These are phyloP conservation scores for Triplophysa rosa DNA, from an alignment of 2,113 vertebrate species.

Conservation along the genomic window DNA sequence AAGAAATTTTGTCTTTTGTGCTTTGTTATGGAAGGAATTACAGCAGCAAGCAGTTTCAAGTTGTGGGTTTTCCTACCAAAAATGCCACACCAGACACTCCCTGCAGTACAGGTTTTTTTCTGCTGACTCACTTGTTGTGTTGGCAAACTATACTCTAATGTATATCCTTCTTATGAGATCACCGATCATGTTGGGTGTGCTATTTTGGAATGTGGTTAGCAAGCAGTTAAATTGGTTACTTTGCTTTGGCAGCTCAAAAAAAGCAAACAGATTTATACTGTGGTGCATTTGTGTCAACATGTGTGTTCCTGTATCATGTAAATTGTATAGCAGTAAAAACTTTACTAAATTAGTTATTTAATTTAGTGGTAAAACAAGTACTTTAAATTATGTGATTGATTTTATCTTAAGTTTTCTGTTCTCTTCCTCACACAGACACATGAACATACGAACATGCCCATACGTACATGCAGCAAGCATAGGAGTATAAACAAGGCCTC, in stretches of 20 bases:
- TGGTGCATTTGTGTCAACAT: background rate
- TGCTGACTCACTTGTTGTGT: conserved; percentile 23
- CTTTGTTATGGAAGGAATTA: conserved; percentile 26
- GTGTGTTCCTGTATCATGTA: background rate
- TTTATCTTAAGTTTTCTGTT: too few relatives aligned
- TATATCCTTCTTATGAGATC: conserved; percentile 16
- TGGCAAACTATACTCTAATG: conserved; percentile 27
- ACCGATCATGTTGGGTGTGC: background rate
- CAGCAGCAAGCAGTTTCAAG: conserved; percentile 27
- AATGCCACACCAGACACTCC: conserved; percentile 37
- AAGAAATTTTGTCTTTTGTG: background rate
- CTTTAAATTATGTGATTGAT: background rate
- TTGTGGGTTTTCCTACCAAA: conserved; percentile 22
- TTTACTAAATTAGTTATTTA: background rate
- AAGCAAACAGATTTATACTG: too few relatives aligned
- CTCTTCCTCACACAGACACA: background rate
- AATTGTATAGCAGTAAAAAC: background rate
- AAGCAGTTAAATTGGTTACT: background rate
- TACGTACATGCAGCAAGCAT: background rate
- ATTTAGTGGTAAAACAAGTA: too few relatives aligned
- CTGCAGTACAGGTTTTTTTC: conserved; percentile 28
- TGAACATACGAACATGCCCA: conserved; percentile 34
- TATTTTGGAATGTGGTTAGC: conserved; percentile 6
- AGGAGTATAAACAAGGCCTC: conserved; percentile 51
- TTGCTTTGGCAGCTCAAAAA: background rate